Conservation (phyloP, 2,113 vertebrate species). For the Crotophaga sulcirostris region DNA sequence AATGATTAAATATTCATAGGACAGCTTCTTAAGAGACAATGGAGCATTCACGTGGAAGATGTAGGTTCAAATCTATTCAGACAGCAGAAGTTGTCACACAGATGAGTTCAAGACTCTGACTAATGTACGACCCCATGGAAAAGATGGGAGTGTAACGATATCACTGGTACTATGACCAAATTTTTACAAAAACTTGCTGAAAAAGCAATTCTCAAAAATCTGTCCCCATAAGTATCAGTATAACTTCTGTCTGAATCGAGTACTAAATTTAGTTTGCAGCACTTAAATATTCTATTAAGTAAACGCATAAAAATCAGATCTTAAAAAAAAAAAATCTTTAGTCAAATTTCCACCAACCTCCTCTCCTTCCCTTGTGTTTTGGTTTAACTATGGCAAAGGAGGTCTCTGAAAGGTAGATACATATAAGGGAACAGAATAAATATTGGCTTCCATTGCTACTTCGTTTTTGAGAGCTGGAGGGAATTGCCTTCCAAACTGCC, state of each 20-base stretch:
- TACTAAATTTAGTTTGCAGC: neutral
- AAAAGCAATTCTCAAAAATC: neutral
- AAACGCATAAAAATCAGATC: neutral
- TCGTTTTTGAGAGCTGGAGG: neutral
- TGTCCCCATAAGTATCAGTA: neutral
- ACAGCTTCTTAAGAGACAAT: neutral
- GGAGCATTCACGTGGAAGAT: neutral
- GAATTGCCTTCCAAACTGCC: neutral
- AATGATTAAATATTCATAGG: slow-evolving; percentile 1
- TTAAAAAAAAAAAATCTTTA: neutral
- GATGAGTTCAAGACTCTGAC: neutral
- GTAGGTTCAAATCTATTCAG: neutral
- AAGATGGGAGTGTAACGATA: neutral
- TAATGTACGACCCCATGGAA: neutral
- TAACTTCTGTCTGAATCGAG: neutral
- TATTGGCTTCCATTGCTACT: neutral
- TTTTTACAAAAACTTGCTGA: neutral
- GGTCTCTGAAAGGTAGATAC: neutral
- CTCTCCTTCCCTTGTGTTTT: neutral
- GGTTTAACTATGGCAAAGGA: neutral
- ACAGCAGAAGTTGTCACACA: neutral
- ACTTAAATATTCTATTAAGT: neutral
- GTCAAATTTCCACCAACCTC: neutral
- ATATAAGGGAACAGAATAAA: neutral
- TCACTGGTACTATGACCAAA: neutral